Evolutionary conservation across 2,888 invertebrate species (phyloP).

Genomic region (Leucophora obtusa): DNA sequence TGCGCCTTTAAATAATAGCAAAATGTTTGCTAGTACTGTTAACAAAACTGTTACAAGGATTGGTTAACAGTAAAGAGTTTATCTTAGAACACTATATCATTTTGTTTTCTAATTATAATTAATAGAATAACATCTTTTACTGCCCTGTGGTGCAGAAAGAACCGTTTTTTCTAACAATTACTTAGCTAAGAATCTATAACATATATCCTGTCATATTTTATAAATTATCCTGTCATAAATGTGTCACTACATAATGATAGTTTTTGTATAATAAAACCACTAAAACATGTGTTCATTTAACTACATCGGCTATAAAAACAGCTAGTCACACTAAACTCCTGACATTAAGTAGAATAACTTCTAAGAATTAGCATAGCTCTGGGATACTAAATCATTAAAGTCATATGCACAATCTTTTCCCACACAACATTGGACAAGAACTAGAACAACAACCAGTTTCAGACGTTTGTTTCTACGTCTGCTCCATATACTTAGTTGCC

Average conservation of each 20-base stretch:
- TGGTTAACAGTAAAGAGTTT: no score
- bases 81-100: no score
- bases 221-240: slow-evolving; percentile 6
- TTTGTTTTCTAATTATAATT: no score
- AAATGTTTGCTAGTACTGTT: no score
- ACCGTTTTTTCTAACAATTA: neutral
- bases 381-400: slow-evolving; percentile 2
- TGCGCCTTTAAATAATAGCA: no score
- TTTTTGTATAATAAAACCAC: slow-evolving; percentile 1
- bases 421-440: slow-evolving; percentile 15
- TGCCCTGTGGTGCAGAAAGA: no score
- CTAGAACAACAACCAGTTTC: neutral
- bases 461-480: neutral
- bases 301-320: neutral
- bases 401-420: slow-evolving; percentile 17
- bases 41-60: no score
- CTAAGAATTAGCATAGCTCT: neutral
- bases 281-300: slow-evolving; percentile 1
- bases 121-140: no score
- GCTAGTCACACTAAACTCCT: neutral
- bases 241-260: slow-evolving; percentile 5
- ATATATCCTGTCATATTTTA: neutral
- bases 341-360: neutral
- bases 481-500: neutral
- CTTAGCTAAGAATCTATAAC: neutral